phyloP scores from a whole-genome alignment of 2,113 vertebrate species.

The Rattus rattus region DNA sequence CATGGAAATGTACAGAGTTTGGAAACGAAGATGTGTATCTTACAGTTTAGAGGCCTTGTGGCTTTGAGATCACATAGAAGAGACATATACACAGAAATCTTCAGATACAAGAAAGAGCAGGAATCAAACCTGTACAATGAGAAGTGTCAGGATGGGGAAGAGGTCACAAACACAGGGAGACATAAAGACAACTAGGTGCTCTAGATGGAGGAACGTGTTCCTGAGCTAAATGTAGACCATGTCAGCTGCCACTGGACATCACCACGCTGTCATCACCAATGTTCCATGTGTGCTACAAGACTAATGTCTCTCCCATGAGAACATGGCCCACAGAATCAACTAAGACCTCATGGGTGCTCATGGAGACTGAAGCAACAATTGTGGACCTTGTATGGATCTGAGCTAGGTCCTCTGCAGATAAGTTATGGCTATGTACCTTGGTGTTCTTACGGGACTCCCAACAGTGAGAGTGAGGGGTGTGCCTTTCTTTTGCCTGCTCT shows the following conservation, averaged over 20 bases:
- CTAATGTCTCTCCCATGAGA: background rate
- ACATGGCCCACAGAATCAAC: background rate
- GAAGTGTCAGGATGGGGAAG: background rate
- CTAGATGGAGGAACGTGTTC: slow-evolving; percentile 25
- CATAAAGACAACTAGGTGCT: background rate
- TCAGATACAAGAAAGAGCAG: background rate
- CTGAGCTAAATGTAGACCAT: slow-evolving; percentile 66
- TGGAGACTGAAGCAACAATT: background rate
- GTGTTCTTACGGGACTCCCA: background rate
- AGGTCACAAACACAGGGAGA: background rate
- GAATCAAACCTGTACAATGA: background rate
- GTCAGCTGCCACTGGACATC: slow-evolving; percentile 25
- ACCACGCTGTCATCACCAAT: background rate
- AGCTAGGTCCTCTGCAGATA: background rate
- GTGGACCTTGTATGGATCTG: background rate
- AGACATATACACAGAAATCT: background rate
- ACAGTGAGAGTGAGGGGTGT: background rate
- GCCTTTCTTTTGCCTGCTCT: background rate
- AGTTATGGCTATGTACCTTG: background rate
- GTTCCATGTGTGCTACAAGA: background rate
- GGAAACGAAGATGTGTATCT: background rate
- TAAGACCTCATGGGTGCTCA: background rate
- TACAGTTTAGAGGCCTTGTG: background rate
- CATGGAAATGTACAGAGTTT: background rate
- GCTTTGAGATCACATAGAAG: background rate